Percentiles rank a stretch among this genome's conserved stretches.
Conservation (phyloP, 2,113 vertebrate species). For the Sminthopsis crassicaudata region DNA sequence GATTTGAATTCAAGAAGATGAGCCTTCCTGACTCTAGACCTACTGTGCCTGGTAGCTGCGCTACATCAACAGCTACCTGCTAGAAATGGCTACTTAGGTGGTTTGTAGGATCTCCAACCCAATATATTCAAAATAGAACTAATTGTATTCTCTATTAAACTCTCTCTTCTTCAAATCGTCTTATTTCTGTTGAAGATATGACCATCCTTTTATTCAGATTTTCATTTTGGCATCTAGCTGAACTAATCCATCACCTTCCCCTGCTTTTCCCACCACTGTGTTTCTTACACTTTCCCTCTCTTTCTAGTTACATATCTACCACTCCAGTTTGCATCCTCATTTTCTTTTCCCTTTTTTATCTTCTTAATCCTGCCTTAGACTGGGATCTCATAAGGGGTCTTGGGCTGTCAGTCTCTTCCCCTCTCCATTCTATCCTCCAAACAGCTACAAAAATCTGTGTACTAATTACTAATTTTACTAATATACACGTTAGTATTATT, state of each 20-base stretch:
- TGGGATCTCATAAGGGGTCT: background rate
- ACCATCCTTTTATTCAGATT: background rate
- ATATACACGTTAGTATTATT: too few relatives aligned
- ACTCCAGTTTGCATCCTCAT: background rate
- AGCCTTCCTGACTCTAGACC: background rate
- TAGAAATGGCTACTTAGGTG: background rate
- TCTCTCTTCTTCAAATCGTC: background rate
- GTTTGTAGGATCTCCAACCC: background rate
- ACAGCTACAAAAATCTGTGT: background rate
- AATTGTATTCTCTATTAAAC: background rate
- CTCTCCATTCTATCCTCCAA: background rate
- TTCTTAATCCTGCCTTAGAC: background rate
- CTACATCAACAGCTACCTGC: background rate
- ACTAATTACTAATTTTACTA: background rate
- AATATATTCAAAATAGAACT: background rate
- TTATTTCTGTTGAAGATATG: background rate
- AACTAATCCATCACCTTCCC: background rate
- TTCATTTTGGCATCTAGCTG: background rate
- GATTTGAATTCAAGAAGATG: background rate
- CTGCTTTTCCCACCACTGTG: background rate
- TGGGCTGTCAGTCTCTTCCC: background rate
- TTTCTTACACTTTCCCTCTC: background rate
- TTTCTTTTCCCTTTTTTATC: background rate
- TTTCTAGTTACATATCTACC: background rate
- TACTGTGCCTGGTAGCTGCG: too few relatives aligned